Conservation (phyloP, 2,113 vertebrate genomes). For the Crotalus tigris region DNA sequence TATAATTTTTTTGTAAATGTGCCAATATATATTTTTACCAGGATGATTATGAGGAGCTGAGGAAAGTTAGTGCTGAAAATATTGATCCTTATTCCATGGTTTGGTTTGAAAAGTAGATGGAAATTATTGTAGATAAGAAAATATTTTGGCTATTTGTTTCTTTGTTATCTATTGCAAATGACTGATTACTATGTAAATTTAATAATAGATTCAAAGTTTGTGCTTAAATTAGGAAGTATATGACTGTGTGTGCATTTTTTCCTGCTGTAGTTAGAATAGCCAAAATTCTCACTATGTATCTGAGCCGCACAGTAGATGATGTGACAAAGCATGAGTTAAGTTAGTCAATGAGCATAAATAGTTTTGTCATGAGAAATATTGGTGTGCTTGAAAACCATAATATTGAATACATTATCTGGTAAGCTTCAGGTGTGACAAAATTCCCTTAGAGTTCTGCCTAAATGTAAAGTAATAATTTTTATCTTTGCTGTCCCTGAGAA, state of each 20-base stretch:
- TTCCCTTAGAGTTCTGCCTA: neutral
- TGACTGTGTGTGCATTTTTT: neutral
- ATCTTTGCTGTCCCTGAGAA: neutral
- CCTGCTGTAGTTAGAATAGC: neutral
- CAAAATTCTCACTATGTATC: neutral
- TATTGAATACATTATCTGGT: neutral
- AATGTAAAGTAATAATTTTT: neutral
- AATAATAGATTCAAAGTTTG: neutral
- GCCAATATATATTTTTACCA: constrained; percentile 14
- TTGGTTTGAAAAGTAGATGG: neutral
- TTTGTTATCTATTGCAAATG: neutral
- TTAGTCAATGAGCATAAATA: constrained; percentile 19
- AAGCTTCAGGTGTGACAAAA: constrained; percentile 1
- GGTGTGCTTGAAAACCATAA: constrained; percentile 26
- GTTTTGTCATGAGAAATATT: neutral
- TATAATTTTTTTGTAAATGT: neutral
- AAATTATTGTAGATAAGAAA: neutral
- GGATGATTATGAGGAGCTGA: neutral
- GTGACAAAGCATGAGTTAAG: neutral
- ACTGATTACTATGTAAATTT: neutral
- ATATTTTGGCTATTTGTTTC: neutral
- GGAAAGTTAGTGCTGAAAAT: neutral
- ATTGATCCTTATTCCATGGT: fast-evolving
- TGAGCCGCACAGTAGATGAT: neutral
- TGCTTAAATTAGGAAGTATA: neutral